A percentile compares a stretch with the other conserved stretches of the same genome.
phyloP scores from a whole-genome alignment of 1,140 invertebrate genomes.

The Drosophila erecta region DNA sequence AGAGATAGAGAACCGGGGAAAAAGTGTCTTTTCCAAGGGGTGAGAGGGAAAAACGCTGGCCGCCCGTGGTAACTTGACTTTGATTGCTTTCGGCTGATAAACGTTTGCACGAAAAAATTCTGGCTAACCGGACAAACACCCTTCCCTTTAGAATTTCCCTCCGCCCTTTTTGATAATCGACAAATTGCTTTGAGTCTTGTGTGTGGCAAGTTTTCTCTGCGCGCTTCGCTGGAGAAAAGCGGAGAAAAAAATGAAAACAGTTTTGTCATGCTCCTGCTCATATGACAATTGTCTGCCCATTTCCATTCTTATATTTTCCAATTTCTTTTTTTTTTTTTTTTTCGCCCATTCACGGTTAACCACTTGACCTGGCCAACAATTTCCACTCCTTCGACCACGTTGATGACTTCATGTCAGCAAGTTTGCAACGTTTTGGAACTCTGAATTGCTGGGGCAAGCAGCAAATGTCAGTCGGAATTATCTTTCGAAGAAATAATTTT shows the following conservation, averaged over 20 bases:
- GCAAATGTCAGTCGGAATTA: slow-evolving; percentile 33
- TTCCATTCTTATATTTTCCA: slow-evolving; percentile 14
- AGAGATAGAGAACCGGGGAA: too few species aligned
- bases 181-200: slow-evolving; percentile 42
- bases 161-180: slow-evolving; percentile 9
- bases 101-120: slow-evolving; percentile 30
- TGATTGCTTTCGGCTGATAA: slow-evolving; percentile 58
- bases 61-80: slow-evolving; percentile 26
- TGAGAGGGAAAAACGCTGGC: neutral
- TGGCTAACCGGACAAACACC: slow-evolving; percentile 13
- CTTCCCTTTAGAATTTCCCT: neutral
- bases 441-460: slow-evolving; percentile 15
- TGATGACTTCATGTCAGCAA: slow-evolving; percentile 57
- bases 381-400: slow-evolving; percentile 18
- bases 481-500: slow-evolving; percentile 33
- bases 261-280: slow-evolving; percentile 57
- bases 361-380: slow-evolving; percentile 63
- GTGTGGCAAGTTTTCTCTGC: slow-evolving; percentile 12
- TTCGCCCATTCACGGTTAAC: slow-evolving; percentile 54
- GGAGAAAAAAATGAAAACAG: slow-evolving; percentile 12
- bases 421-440: slow-evolving; percentile 41
- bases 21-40: too few species aligned
- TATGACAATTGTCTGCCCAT: slow-evolving; percentile 41
- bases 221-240: slow-evolving; percentile 9
- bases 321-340: slow-evolving; percentile 36